Evolutionary conservation across 1,140 invertebrate species (phyloP).

Genomic region (Phymastichus coffea): DNA sequence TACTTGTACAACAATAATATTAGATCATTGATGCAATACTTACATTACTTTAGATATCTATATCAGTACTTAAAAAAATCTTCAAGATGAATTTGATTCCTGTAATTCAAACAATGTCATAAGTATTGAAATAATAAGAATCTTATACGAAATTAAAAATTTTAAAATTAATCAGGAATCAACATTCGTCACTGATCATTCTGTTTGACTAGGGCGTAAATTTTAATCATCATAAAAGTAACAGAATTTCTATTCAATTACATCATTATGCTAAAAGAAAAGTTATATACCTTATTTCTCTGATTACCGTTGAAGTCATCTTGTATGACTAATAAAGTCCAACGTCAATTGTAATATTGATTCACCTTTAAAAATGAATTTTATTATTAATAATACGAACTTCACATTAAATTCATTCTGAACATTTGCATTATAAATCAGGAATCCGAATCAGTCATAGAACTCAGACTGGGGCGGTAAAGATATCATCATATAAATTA

Average conservation of each 20-base stretch:
- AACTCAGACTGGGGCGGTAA: constrained; percentile 47
- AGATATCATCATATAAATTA: constrained; percentile 31
- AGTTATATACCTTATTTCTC: background rate
- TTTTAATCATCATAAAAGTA: constrained; percentile 34
- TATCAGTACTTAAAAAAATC: background rate
- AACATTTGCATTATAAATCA: too few relatives aligned
- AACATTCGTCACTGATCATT: constrained; percentile 36
- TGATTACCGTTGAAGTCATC: too few relatives aligned
- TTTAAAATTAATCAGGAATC: constrained; percentile 1
- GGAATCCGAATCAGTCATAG: constrained; percentile 39
- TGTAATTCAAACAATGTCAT: too few relatives aligned
- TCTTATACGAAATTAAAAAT: too few relatives aligned
- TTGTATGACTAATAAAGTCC: background rate
- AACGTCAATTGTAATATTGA: constrained; percentile 7
- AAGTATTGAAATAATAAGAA: too few relatives aligned
- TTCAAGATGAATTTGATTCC: constrained; percentile 11
- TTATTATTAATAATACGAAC: too few relatives aligned
- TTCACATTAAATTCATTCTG: too few relatives aligned
- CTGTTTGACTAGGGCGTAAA: constrained; percentile 40
- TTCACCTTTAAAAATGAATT: too few relatives aligned
- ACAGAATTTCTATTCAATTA: background rate
- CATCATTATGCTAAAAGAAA: constrained; percentile 8
- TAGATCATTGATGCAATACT: constrained; percentile 2
- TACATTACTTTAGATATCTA: background rate
- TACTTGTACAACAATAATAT: too few relatives aligned